phyloP scores from a whole-genome alignment of 2,888 invertebrate genomes.

The Hipparchia semele region DNA sequence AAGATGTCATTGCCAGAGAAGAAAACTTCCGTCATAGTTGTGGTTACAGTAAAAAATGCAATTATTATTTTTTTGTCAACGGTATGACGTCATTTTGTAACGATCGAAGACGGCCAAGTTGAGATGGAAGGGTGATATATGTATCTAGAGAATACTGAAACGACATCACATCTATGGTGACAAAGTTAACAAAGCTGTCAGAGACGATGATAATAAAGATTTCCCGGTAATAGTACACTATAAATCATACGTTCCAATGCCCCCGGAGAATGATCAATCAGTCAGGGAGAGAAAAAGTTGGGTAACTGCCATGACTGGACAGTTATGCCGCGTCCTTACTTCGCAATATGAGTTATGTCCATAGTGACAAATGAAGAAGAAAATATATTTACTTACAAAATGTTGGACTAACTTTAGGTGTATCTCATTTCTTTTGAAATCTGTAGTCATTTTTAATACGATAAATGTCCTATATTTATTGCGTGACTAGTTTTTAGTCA shows the following conservation, averaged over 20 bases:
- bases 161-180: slow-evolving; percentile 10
- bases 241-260: slow-evolving; percentile 45
- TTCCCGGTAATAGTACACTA: slow-evolving; percentile 38
- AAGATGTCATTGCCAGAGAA: too few relatives aligned
- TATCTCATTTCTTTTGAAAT: neutral
- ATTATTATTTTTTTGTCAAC: too few relatives aligned
- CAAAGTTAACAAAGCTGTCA: slow-evolving; percentile 39
- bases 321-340: slow-evolving; percentile 13
- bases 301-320: slow-evolving; percentile 33
- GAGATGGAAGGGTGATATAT: too few relatives aligned
- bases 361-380: slow-evolving; percentile 12
- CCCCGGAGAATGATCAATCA: slow-evolving; percentile 43
- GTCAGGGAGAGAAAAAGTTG: slow-evolving; percentile 31
- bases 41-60: too few relatives aligned
- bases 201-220: slow-evolving; percentile 35
- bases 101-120: too few relatives aligned
- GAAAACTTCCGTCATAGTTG: too few relatives aligned
- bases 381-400: neutral
- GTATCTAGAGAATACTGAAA: neutral
- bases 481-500: too few relatives aligned
- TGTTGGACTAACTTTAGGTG: neutral
- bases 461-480: too few relatives aligned
- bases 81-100: too few relatives aligned
- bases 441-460: too few relatives aligned
- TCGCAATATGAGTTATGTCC: slow-evolving; percentile 9